Percentiles rank a stretch among this genome's conserved stretches.
phyloP scores from a whole-genome alignment of 1,140 invertebrate species.

The Trichomalopsis sarcophagae region DNA sequence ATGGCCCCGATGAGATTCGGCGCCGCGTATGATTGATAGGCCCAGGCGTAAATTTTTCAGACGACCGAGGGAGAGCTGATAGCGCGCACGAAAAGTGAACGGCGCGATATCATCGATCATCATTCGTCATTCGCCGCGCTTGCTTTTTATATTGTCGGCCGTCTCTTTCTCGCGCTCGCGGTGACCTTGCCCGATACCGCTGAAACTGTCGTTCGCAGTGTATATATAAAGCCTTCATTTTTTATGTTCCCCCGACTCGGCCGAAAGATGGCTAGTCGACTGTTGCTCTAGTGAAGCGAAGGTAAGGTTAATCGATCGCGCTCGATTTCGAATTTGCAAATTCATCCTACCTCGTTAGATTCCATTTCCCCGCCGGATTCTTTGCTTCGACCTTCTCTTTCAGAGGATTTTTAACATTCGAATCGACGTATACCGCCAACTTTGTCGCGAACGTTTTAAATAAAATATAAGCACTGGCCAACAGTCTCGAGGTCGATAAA shows the following conservation, averaged over 20 bases:
- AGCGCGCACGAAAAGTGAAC: not conserved
- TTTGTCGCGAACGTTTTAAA: too few species aligned
- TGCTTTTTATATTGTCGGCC: not conserved
- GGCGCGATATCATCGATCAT: constrained; percentile 9
- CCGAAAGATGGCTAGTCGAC: not conserved
- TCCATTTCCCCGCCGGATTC: too few species aligned
- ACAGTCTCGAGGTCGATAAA: too few species aligned
- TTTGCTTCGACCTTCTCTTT: too few species aligned
- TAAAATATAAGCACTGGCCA: too few species aligned
- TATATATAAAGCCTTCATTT: not conserved
- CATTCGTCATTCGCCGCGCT: constrained; percentile 5
- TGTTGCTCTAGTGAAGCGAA: not conserved
- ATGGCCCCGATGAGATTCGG: constrained; percentile 30
- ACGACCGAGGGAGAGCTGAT: not conserved
- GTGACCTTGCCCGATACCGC: not conserved
- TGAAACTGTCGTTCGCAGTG: not conserved
- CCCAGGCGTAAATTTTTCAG: not conserved
- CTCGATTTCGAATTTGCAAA: too few species aligned
- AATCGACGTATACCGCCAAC: too few species aligned
- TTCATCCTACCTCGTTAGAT: too few species aligned
- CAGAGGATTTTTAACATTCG: too few species aligned
- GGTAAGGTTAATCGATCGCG: not conserved
- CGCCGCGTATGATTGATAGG: constrained; percentile 34
- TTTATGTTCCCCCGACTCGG: not conserved
- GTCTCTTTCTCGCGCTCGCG: not conserved